phyloP scores from a whole-genome alignment of 2,888 invertebrate genomes.

The Dynastes tityus region DNA sequence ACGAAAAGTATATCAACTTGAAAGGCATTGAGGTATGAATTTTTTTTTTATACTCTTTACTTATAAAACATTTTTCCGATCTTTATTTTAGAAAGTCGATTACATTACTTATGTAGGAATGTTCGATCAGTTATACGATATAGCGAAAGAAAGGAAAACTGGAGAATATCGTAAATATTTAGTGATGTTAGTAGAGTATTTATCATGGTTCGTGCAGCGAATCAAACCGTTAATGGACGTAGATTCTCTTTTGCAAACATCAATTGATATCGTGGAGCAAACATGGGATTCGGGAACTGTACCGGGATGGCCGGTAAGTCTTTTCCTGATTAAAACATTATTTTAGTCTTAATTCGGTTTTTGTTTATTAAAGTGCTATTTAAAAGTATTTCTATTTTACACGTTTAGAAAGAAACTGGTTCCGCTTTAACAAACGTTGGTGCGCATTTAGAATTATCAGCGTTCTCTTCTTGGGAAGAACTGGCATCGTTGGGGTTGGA shows the following conservation, averaged over 20 bases:
- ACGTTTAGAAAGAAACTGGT: slow-evolving; percentile 88
- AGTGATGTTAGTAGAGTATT: slow-evolving; percentile 86
- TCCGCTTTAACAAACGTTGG: slow-evolving; percentile 95
- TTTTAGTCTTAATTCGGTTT: no score
- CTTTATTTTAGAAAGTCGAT: slow-evolving; percentile 82
- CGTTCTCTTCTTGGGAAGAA: slow-evolving; percentile 98
- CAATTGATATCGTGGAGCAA: slow-evolving; percentile 84
- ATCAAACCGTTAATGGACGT: slow-evolving; percentile 91
- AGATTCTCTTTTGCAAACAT: slow-evolving; percentile 83
- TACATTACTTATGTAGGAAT: slow-evolving; percentile 95
- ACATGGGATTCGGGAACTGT: slow-evolving; percentile 93
- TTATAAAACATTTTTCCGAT: no score
- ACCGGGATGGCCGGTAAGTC: slow-evolving; percentile 92
- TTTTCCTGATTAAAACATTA: neutral
- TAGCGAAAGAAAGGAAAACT: slow-evolving; percentile 92
- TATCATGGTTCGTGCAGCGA: slow-evolving; percentile 86
- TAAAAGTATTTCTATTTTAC: neutral
- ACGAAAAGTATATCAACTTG: slow-evolving; percentile 95
- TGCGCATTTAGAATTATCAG: slow-evolving; percentile 97
- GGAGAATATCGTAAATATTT: slow-evolving; percentile 91
- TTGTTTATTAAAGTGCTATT: no score
- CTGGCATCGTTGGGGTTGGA: slow-evolving; percentile 97
- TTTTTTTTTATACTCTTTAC: neutral
- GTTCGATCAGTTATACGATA: slow-evolving; percentile 96
- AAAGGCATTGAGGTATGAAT: slow-evolving; percentile 91